Evolutionary conservation across 2,113 vertebrate species (phyloP), one percentile per base, ranked within the genome.

Genomic region (Microcebus murinus): DNA sequence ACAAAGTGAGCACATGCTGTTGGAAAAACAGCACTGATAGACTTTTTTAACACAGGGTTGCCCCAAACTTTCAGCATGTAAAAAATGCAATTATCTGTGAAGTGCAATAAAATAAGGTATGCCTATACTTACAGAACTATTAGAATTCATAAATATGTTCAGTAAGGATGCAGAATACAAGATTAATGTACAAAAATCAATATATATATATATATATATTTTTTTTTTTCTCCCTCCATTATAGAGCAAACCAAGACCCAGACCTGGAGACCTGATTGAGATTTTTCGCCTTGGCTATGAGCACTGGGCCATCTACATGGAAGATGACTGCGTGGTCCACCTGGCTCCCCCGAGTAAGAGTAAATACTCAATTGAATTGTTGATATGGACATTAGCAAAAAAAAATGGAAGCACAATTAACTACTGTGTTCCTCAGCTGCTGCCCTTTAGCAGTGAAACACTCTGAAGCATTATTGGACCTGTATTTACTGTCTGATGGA

Each of bases 281-380:
- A 98, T 98, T 90, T 98, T 97, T 27, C 98, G 98, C 9, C 27
- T 96, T 23, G 96, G 97, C 82, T 98, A 98, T 20, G 95, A 98
- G 45, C 98, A 98, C 95, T 98, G 98, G 98, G 98, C 98, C 74
- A 95, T 98, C 88, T 98, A 97, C 1, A 87, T 98, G 81, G 98
- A 98, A 34, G 89, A 97, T 50, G 98, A 98, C 6, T 98, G 97
- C 1, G 98, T 98, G 79, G 98, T 98, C 34, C 98, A 98, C 42
- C 96, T 98, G 68, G 97, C 97, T 21, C 93, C 98, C 14, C 97
- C 96, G 0, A 96, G 98, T 98, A 97, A 98, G 97, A 73, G 70
- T 42, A 70, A 63, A n/a, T 6, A 12, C 6, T 0, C 21, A 20
- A 4, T 14, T 52, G 87, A 36, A 36, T 34, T 70, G 4, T 0